A percentile compares a stretch with the other conserved stretches of the same genome.
Conservation (phyloP, 2,797 vertebrate genomes). For the Helarctos malayanus region DNA sequence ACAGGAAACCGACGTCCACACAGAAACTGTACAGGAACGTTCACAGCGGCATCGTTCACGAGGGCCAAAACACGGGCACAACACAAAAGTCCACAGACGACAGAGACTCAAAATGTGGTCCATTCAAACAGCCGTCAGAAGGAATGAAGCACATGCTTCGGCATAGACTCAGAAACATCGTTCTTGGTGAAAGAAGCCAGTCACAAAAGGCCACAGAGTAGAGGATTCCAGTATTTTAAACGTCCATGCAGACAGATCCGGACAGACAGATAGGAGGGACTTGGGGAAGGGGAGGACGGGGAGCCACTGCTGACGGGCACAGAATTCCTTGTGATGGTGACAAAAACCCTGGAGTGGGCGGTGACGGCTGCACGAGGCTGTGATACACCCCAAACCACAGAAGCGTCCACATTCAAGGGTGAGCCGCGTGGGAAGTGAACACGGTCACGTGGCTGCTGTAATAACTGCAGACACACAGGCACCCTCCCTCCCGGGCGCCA, state of each 20-base stretch:
- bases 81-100: neutral
- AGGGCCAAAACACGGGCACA: neutral
- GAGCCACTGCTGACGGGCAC: neutral
- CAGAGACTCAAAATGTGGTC: neutral
- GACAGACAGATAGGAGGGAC: neutral
- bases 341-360: neutral
- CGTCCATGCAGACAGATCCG: no score
- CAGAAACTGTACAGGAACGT: neutral
- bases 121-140: neutral
- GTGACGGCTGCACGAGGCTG: neutral
- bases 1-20: neutral
- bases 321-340: neutral
- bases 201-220: neutral
- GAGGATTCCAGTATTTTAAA: neutral
- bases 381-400: neutral
- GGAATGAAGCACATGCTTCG: neutral
- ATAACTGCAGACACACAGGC: neutral
- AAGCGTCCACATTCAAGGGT: no score
- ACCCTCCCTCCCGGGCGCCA: neutral
- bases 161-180: no score
- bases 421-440: accelerated
- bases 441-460: neutral
- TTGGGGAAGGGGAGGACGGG: neutral
- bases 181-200: neutral
- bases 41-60: neutral